Conservation (phyloP, 2,797 vertebrate species). For the Clarias laeviceps region DNA sequence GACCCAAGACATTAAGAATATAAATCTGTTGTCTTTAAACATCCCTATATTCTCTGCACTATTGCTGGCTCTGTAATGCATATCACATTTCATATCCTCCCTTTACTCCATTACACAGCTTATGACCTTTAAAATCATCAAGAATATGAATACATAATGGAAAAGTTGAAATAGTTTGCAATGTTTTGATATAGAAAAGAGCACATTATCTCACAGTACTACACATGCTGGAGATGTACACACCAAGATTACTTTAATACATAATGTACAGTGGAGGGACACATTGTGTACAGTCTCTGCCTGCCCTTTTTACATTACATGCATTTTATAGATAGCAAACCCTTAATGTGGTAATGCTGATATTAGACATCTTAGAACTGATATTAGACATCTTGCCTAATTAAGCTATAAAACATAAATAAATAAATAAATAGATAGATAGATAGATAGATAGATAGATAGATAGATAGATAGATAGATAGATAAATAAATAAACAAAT, state of each 20-base stretch:
- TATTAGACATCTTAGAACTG: not conserved
- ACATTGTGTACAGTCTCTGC: not conserved
- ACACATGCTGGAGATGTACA: not conserved
- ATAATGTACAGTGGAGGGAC: not conserved
- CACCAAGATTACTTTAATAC: not conserved
- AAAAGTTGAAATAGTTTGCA: not conserved
- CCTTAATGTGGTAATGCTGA: not conserved
- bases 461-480: too few relatives aligned
- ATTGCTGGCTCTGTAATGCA: not conserved
- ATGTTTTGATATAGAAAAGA: not conserved
- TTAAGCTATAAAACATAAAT: not conserved
- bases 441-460: too few relatives aligned
- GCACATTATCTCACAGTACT: not conserved
- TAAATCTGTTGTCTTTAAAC: not conserved
- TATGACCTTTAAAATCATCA: not conserved
- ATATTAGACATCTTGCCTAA: not conserved
- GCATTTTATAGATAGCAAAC: too few relatives aligned
- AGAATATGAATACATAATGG: not conserved
- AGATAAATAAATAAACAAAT: too few relatives aligned
- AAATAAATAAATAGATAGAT: too few relatives aligned
- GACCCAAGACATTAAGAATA: not conserved
- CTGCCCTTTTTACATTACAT: not conserved
- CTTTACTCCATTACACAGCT: slow-evolving; percentile 1
- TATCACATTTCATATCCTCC: not conserved
- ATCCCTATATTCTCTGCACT: slow-evolving; percentile 4